Evolutionary conservation across 1,140 invertebrate genomes (phyloP), one percentile per base, ranked within the genome.

Genomic region (Phymastichus coffea): DNA sequence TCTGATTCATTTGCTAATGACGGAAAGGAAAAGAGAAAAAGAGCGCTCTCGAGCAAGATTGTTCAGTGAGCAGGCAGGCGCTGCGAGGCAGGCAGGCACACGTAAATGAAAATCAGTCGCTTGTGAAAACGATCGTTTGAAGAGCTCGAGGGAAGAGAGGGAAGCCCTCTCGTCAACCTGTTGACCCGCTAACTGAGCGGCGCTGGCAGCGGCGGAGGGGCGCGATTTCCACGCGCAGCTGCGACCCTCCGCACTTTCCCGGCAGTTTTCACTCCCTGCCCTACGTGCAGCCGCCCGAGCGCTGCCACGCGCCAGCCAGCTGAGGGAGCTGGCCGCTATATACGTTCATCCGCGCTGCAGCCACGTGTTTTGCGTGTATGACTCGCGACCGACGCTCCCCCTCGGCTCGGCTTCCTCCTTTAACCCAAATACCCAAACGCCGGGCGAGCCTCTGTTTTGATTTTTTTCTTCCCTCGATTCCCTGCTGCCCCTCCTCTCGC

Each of bases 361-460:
- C 47, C 55, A 46, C 55, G 56, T 49, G 52, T 63, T 60, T 56
- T 35, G n/a, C n/a, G n/a, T n/a, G n/a, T n/a, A n/a, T n/a, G n/a
- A n/a, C 17, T 54, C 54, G 52, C 44, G 19, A 41, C 49, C 35
- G n/a, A 44, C 37, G 54, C 59, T 48, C 47, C 49, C 59, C 59
- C 57, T 48, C 46, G 26, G 41, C 38, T 37, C 43, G 20, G 22
- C 54, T 52, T 26, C 55, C 30, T 52, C 19, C 35, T 44, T 71
- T 70, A 73, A 73, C 70, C 71, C 64, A 70, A 71, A 71, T 70
- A 71, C 68, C 66, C 55, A 35, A 61, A 65, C 17, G 54, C 22
- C 48, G 43, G 43, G 38, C 30, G 37, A 17, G 7, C 22, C 51
- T 41, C 38, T 19, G 38, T 48, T 57, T 22, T 40, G 37, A 22